A percentile compares a stretch with the other conserved stretches of the same genome.
Conservation (phyloP, 1,140 invertebrate genomes). For the Druon quercuslanigerum region DNA sequence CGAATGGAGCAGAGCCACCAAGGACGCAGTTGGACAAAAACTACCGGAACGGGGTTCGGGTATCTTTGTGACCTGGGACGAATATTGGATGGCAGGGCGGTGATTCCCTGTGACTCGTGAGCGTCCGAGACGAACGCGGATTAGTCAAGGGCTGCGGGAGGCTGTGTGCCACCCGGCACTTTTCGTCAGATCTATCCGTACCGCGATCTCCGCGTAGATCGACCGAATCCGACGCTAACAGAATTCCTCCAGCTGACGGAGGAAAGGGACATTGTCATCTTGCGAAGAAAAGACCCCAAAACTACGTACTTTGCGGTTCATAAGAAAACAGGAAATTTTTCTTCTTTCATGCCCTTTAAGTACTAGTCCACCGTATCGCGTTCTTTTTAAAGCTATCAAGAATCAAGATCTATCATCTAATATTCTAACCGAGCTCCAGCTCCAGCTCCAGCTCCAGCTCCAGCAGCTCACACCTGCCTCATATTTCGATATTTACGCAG, state of each 20-base stretch:
- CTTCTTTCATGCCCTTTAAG: constrained; percentile 2
- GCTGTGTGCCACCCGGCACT: constrained; percentile 59
- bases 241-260: constrained; percentile 10
- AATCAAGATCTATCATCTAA: not conserved
- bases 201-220: constrained; percentile 24
- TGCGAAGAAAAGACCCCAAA: constrained; percentile 3
- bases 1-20: not conserved
- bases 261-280: constrained; percentile 8
- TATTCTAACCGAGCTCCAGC: too few relatives aligned
- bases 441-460: too few relatives aligned
- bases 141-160: constrained; percentile 66
- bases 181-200: constrained; percentile 32
- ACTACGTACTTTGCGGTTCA: constrained; percentile 24
- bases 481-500: constrained; percentile 17
- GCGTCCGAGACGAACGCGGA: constrained; percentile 66
- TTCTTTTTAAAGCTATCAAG: constrained; percentile 22
- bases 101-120: constrained; percentile 56
- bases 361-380: not conserved
- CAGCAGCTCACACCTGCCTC: constrained; percentile 6
- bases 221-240: constrained; percentile 5
- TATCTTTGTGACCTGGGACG: constrained; percentile 49
- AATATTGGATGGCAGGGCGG: constrained; percentile 16
- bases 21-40: constrained; percentile 37
- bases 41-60: constrained; percentile 40
- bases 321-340: constrained; percentile 26